Base-by-base conservation (phyloP, 2,888 invertebrate genomes). In the Invenusta paracnida region DNA sequence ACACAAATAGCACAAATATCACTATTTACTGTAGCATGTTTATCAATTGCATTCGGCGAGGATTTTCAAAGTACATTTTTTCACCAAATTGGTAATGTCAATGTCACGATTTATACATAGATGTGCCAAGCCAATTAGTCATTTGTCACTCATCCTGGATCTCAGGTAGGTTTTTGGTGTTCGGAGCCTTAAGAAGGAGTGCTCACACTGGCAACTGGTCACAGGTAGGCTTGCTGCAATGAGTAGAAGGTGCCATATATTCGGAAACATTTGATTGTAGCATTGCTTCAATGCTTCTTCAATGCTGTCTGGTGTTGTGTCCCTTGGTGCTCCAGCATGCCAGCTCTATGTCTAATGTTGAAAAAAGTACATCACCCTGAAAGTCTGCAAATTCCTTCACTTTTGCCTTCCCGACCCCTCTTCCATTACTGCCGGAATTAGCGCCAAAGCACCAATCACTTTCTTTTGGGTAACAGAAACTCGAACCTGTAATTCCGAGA, bases 61-160 rank as follows among this genome's bases (percentile, higher is more conserved):
- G 73, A 23, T 73, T 5, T n/a, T n/a, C n/a, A n/a, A n/a, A n/a
- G n/a, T n/a, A n/a, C n/a, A n/a, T 73, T 73, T 48, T 73, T 82
- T 82, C 2, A 28, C 31, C 2, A 82, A 82, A 17, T 82, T 82
- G 2, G 29, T 30, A 28, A 82, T 82, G 2, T 5, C 2, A 82
- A 82, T 82, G 17, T 82, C n/a, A 13, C 29, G 2, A 23, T 82
- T 5, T 5, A 82, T 82, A 5, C 2, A 30, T 2, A 82, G 82
- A 30, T 13, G 82, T 82, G 30, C 82, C 27, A 82, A 23, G 2
- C 82, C 82, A 30, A 28, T 13, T 17, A 82, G 17, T 82, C 82
- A 17, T 82, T 82, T 28, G 2, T 2, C 30, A 30, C 30, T 30
- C 82, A 82, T 82, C 2, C 13, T 82, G 2, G 82, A 5, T 82